These are phyloP conservation scores for Pachyrhynchus sulphureomaculatus DNA, from an alignment of 1,140 invertebrate species.

Conservation along the genomic window DNA sequence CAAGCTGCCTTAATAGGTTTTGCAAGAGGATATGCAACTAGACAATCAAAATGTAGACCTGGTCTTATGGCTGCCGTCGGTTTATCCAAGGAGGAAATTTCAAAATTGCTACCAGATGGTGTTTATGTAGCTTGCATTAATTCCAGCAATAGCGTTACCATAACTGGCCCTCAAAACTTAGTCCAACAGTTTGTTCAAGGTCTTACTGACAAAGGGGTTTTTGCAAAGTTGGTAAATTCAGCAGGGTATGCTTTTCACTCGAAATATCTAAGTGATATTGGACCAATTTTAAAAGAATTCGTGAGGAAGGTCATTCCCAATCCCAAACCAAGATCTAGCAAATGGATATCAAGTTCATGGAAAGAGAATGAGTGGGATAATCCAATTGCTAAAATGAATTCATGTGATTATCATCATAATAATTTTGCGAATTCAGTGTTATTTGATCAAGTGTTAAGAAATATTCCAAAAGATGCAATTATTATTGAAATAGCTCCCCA, in stretches of 20 bases:
- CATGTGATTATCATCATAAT: conserved; percentile 89
- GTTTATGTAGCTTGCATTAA: conserved; percentile 86
- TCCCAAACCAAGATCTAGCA: conserved; percentile 67
- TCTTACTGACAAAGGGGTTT: conserved; percentile 70
- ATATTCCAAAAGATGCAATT: conserved; percentile 78
- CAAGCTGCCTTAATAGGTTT: conserved; percentile 81
- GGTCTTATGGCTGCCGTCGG: conserved; percentile 85
- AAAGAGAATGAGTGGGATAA: conserved; percentile 73
- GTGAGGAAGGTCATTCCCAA: conserved; percentile 69
- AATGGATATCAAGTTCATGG: conserved; percentile 87
- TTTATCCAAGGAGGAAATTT: conserved; percentile 51
- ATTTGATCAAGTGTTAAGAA: conserved; percentile 76
- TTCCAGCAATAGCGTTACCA: conserved; percentile 74
- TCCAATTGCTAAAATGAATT: conserved; percentile 65
- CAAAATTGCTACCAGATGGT: conserved; percentile 60
- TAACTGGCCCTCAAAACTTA: conserved; percentile 75
- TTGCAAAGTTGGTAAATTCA: conserved; percentile 77
- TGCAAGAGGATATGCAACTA: conserved; percentile 78
- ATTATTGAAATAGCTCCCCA: conserved; percentile 82
- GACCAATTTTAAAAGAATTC: conserved; percentile 69
- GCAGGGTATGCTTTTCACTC: conserved; percentile 84
- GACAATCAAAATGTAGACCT: conserved; percentile 70
- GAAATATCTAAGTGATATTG: conserved; percentile 71
- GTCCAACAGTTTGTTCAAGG: conserved; percentile 68
- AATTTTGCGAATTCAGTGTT: conserved; percentile 81